These are phyloP conservation scores for Zoanthus sociatus DNA, from an alignment of 92 coral and sea anemone genomes.

Conservation along the genomic window DNA sequence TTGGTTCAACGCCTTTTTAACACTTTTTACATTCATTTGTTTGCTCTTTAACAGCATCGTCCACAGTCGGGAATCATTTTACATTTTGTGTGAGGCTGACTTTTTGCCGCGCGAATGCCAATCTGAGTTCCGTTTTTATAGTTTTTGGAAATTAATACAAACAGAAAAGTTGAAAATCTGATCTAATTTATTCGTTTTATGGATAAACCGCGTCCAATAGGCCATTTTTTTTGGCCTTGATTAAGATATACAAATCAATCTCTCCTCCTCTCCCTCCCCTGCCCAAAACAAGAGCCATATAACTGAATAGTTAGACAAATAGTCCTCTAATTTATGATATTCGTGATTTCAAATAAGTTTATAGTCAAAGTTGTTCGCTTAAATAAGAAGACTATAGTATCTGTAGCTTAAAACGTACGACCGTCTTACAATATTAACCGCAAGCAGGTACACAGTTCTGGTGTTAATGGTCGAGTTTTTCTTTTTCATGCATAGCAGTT, in stretches of 20 bases:
- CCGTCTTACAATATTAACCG: not conserved
- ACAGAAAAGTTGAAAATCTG: not conserved
- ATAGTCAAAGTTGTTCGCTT: not conserved
- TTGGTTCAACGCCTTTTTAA: no score
- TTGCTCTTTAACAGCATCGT: no score
- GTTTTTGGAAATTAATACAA: not conserved
- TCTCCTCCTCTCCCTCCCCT: constrained; percentile 8
- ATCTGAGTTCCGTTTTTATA: not conserved
- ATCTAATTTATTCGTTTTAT: no score
- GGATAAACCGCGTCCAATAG: not conserved
- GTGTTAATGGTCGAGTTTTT: constrained; percentile 10
- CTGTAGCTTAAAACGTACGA: not conserved
- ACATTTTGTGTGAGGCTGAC: no score
- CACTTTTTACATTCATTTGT: no score
- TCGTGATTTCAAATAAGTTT: constrained; percentile 4
- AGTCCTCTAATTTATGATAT: constrained; percentile 2
- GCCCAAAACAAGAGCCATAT: constrained; percentile 6
- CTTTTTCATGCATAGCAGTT: constrained; percentile 13
- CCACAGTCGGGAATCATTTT: no score
- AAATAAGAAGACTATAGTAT: constrained; percentile 10
- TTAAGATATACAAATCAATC: not conserved
- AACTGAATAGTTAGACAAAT: constrained; percentile 5
- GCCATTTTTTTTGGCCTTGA: not conserved
- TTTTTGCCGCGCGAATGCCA: no score
- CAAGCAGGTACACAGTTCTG: constrained; percentile 22